Evolutionary conservation across 2,113 vertebrate species (phyloP).

Genomic region (Thamnophis sirtalis): DNA sequence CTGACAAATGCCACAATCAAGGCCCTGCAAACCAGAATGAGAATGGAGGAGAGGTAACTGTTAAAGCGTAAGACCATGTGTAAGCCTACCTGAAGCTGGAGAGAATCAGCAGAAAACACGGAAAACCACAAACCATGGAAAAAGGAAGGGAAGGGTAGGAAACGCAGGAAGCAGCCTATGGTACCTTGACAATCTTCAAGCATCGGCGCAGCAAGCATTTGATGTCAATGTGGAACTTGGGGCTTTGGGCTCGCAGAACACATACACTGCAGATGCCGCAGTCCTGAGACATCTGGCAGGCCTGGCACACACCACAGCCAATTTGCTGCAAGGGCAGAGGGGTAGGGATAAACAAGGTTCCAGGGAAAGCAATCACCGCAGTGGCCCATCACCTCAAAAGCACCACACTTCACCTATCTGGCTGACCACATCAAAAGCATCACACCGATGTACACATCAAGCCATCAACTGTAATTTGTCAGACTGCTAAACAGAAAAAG

Average conservation of each 20-base stretch:
- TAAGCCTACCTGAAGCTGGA: not conserved
- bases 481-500: not conserved
- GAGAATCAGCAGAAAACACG: constrained; percentile 28
- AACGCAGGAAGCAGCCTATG: constrained; percentile 15
- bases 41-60: too few relatives aligned
- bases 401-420: not conserved
- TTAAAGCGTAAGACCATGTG: not conserved
- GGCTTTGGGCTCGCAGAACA: constrained; percentile 48
- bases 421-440: not conserved
- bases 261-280: constrained; percentile 66
- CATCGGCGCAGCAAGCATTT: constrained; percentile 67
- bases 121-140: constrained; percentile 1
- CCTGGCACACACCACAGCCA: constrained; percentile 63
- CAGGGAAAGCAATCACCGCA: not conserved
- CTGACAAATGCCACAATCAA: constrained; percentile 80
- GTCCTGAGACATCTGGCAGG: constrained; percentile 62
- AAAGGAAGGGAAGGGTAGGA: not conserved
- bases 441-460: not conserved
- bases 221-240: constrained; percentile 54
- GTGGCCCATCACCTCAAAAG: not conserved
- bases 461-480: not conserved
- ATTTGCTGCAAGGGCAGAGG: constrained; percentile 52
- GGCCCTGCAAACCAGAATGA: constrained; percentile 66
- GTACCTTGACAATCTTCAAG: constrained; percentile 63
- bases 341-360: constrained; percentile 19